Evolutionary conservation across 1,140 invertebrate species (phyloP).

Genomic region (Metopolophium dirhodum): DNA sequence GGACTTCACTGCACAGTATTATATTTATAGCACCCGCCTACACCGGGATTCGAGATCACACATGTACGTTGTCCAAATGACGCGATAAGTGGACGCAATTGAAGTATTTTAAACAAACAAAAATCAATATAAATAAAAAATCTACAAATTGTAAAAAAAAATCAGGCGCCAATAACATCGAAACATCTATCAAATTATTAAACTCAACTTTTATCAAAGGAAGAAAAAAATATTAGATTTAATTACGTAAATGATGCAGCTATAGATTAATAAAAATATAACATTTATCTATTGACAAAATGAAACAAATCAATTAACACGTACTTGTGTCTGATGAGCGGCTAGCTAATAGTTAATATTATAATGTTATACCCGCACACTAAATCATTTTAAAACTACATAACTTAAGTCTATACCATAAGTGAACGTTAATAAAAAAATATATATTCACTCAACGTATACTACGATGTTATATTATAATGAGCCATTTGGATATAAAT

Average conservation of each 20-base stretch:
- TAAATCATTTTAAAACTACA: constrained; percentile 1
- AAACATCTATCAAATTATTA: neutral
- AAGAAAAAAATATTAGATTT: neutral
- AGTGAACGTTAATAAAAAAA: neutral
- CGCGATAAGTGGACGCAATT: neutral
- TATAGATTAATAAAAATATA: neutral
- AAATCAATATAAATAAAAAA: neutral
- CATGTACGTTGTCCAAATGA: neutral
- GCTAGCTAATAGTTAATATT: neutral
- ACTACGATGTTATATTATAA: neutral
- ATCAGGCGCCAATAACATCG: neutral
- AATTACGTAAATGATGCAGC: neutral
- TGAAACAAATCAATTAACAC: neutral
- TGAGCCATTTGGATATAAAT: constrained; percentile 8
- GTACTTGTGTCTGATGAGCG: neutral
- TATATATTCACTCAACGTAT: neutral
- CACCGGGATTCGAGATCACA: neutral
- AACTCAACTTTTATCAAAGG: neutral
- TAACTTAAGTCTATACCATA: neutral
- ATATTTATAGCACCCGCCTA: neutral
- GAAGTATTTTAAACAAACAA: neutral
- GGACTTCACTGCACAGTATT: neutral
- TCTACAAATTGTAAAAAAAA: neutral
- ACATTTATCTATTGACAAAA: neutral
- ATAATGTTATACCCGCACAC: neutral